Conservation (phyloP, 1,140 invertebrate genomes). For the Meloidogyne hapla region DNA sequence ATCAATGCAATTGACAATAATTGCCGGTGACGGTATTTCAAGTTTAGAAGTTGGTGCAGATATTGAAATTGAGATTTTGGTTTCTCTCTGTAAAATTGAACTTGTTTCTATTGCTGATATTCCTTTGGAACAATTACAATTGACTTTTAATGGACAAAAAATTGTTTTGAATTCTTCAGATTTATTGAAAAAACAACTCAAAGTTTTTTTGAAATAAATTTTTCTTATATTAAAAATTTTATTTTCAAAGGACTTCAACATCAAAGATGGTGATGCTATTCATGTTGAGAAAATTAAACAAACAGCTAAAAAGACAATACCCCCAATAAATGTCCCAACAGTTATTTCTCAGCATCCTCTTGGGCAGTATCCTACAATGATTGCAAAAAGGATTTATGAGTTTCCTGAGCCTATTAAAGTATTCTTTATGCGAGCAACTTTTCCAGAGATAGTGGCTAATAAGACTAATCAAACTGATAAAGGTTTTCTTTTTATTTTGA, state of each 20-base stretch:
- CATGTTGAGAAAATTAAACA: slow-evolving; percentile 5
- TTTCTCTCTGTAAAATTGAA: no score
- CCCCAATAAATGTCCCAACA: not conserved
- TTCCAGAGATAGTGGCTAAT: slow-evolving; percentile 29
- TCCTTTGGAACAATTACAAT: no score
- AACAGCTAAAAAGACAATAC: not conserved
- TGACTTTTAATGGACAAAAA: not conserved
- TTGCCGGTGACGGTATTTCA: slow-evolving; percentile 28
- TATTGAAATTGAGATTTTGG: slow-evolving; percentile 37
- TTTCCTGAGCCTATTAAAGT: slow-evolving; percentile 5
- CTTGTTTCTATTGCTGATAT: no score
- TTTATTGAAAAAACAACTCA: slow-evolving; percentile 1
- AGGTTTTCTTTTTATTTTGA: slow-evolving; percentile 10
- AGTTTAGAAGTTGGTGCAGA: slow-evolving; percentile 30
- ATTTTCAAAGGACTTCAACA: slow-evolving; percentile 17
- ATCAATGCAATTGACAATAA: slow-evolving; percentile 33
- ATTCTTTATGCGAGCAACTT: slow-evolving; percentile 19
- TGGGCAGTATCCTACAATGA: not conserved
- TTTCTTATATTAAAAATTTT: not conserved
- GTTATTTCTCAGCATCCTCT: not conserved
- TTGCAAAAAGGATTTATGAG: slow-evolving; percentile 28
- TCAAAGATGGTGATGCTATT: slow-evolving; percentile 20
- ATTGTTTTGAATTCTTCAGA: not conserved
- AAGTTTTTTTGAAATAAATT: not conserved
- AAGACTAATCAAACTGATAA: slow-evolving; percentile 32